Evolutionary conservation across 2,797 vertebrate species (phyloP).

Genomic region (Aeoliscus strigatus): DNA sequence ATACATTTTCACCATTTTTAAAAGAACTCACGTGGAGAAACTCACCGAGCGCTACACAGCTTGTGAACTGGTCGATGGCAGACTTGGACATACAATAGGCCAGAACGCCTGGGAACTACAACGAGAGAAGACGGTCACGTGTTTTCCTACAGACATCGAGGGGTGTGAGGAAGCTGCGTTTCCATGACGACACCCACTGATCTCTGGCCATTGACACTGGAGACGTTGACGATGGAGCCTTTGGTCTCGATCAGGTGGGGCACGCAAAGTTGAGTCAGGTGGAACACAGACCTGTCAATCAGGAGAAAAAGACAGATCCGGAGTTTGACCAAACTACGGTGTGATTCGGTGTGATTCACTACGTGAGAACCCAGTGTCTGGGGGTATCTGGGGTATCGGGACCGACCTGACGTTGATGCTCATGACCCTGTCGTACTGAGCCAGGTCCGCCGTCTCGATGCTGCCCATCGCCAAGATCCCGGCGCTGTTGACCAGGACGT

Average conservation of each 20-base stretch:
- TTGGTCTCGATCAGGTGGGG: constrained; percentile 79
- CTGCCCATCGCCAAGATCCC: constrained; percentile 77
- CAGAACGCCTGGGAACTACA: constrained; percentile 78
- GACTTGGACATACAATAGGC: constrained; percentile 85
- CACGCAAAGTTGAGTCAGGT: constrained; percentile 78
- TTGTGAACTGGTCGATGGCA: constrained; percentile 80
- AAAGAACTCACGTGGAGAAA: no score
- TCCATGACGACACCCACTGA: constrained; percentile 71
- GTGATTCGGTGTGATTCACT: no score
- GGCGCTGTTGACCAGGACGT: constrained; percentile 79
- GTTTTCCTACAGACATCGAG: no score
- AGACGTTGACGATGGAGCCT: constrained; percentile 79
- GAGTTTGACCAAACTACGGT: no score
- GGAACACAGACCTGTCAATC: constrained; percentile 62
- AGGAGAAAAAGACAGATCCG: no score
- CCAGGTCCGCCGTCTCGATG: constrained; percentile 74
- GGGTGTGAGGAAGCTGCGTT: neutral
- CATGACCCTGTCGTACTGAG: constrained; percentile 80
- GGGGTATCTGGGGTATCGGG: no score
- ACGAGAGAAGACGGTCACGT: neutral
- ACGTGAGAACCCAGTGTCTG: no score
- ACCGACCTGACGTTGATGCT: constrained; percentile 79
- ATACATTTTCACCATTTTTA: no score
- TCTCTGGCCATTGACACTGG: constrained; percentile 82
- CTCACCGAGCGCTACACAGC: constrained; percentile 78